Evolutionary conservation across 2,113 vertebrate species (phyloP).

Genomic region (Eudyptes chrysolophus): DNA sequence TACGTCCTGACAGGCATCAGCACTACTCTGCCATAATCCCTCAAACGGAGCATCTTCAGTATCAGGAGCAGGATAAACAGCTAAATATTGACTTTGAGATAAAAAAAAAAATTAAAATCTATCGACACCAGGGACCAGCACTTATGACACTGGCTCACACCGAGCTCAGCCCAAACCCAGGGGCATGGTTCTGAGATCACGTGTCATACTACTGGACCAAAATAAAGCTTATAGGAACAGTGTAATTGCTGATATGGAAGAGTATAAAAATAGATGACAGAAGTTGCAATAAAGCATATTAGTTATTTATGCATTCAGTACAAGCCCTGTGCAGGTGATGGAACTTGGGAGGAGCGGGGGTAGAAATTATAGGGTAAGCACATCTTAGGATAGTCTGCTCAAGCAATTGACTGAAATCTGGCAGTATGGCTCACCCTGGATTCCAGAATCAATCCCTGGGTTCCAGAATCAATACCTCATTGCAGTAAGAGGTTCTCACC

Average conservation of each 20-base stretch:
- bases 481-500: background rate
- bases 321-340: background rate
- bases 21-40: background rate
- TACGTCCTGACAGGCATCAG: background rate
- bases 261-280: background rate
- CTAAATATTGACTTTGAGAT: background rate
- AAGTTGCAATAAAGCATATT: background rate
- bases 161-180: background rate
- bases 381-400: background rate
- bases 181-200: background rate
- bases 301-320: background rate
- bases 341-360: background rate
- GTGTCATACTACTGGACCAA: background rate
- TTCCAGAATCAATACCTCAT: constrained; percentile 22
- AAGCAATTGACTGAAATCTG: constrained; percentile 21
- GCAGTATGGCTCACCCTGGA: background rate
- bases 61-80: background rate
- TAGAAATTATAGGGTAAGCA: background rate
- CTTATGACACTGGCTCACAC: background rate
- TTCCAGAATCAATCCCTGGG: constrained; percentile 25
- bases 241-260: background rate
- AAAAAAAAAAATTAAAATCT: background rate
- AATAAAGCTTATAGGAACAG: background rate
- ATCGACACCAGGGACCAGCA: background rate
- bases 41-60: background rate